Conservation (phyloP, 2,797 vertebrate genomes). For the Cuculus canorus region DNA sequence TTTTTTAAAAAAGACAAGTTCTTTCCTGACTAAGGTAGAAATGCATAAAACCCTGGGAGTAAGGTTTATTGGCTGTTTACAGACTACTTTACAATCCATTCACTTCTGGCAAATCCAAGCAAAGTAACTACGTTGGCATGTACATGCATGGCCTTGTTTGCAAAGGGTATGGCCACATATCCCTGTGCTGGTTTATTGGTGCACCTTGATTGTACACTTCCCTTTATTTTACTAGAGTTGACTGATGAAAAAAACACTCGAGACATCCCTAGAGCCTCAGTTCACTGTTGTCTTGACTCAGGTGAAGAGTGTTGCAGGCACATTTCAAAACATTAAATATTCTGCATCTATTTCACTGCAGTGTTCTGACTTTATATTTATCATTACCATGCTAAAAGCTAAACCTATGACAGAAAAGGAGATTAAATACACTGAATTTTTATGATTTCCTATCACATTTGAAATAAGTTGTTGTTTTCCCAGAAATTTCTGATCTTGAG, state of each 20-base stretch:
- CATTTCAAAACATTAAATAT: not conserved
- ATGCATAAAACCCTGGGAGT: slow-evolving; percentile 34
- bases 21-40: slow-evolving; percentile 55
- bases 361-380: not conserved
- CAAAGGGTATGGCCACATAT: slow-evolving; percentile 14
- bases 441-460: not conserved
- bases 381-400: not conserved
- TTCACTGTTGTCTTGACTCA: not conserved
- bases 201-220: not conserved
- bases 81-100: slow-evolving; percentile 41
- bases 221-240: not conserved
- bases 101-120: slow-evolving; percentile 54
- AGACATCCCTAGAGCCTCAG: not conserved
- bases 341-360: not conserved
- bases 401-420: not conserved
- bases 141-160: slow-evolving; percentile 39
- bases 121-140: slow-evolving; percentile 39
- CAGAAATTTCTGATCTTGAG: fast-evolving
- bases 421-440: not conserved
- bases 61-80: slow-evolving; percentile 67
- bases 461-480: not conserved
- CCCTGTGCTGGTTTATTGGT: not conserved
- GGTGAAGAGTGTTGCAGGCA: not conserved
- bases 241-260: not conserved
- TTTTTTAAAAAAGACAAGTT: not conserved